phyloP scores from a whole-genome alignment of 2,797 vertebrate species.

The Kryptopterus vitreolus region DNA sequence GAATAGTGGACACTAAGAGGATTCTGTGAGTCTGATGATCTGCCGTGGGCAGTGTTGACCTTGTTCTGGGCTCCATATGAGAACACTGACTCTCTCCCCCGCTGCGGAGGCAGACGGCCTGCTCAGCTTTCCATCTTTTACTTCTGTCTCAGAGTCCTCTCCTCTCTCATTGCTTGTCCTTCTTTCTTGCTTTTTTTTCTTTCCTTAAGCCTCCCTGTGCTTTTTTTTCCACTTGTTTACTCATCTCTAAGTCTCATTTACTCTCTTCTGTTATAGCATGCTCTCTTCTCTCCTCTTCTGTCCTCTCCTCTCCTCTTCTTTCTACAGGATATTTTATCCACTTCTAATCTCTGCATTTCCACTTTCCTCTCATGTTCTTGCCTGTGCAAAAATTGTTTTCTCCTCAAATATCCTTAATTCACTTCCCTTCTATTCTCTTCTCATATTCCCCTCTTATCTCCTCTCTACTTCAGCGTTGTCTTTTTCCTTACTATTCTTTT shows the following conservation, averaged over 20 bases:
- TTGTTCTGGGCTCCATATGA: constrained; percentile 19
- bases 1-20: constrained; percentile 43
- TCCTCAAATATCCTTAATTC: not conserved
- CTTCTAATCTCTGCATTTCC: not conserved
- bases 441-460: not conserved
- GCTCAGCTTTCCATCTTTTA: constrained; percentile 11
- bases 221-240: not conserved
- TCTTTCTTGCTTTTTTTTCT: not conserved
- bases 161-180: not conserved
- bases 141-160: constrained; percentile 20
- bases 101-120: constrained; percentile 47
- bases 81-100: constrained; percentile 42
- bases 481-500: not conserved
- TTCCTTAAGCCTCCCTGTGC: not conserved
- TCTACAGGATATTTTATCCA: not conserved
- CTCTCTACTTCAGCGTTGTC: not conserved
- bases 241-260: not conserved
- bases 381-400: not conserved
- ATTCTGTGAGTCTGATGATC: constrained; percentile 40
- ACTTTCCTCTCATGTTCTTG: not conserved
- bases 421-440: not conserved
- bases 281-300: not conserved
- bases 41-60: constrained; percentile 44
- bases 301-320: not conserved
- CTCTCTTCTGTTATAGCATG: not conserved